Evolutionary conservation across 2,888 invertebrate genomes (phyloP).

Genomic region (Caenorhabditis virilis): DNA sequence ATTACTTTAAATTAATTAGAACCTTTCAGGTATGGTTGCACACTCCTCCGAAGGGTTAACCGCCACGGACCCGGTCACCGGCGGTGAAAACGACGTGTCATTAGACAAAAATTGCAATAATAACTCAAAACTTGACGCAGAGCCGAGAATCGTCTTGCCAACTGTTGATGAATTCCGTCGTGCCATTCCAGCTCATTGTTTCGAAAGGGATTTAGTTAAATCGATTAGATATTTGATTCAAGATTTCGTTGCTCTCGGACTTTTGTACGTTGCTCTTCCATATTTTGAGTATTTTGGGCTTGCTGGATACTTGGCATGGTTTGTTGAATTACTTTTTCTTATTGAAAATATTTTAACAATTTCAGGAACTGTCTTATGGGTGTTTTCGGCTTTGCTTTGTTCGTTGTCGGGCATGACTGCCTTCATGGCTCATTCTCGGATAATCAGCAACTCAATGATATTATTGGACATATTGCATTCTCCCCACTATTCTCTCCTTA

Average conservation of each 20-base stretch:
- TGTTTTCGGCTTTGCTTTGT: constrained; percentile 55
- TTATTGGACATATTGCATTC: constrained; percentile 55
- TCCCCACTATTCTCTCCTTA: constrained; percentile 54
- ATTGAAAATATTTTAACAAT: not conserved
- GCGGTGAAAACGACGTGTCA: constrained; percentile 12
- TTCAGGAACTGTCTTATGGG: constrained; percentile 54
- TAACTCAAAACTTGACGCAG: constrained; percentile 8
- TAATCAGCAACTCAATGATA: constrained; percentile 50
- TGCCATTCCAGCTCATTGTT: constrained; percentile 63
- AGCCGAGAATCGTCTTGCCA: constrained; percentile 42
- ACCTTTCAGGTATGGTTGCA: constrained; percentile 40
- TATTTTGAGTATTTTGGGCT: constrained; percentile 45
- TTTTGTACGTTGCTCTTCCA: constrained; percentile 48
- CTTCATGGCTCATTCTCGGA: constrained; percentile 57
- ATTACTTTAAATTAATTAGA: no score
- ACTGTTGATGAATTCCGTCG: constrained; percentile 58
- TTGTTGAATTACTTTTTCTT: constrained; percentile 3
- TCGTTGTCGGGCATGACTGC: constrained; percentile 60
- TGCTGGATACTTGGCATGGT: constrained; percentile 48
- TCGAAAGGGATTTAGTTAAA: constrained; percentile 55
- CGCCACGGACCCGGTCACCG: constrained; percentile 36
- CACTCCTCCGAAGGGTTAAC: constrained; percentile 45
- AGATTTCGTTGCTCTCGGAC: constrained; percentile 44
- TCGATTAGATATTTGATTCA: constrained; percentile 57
- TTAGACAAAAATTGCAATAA: not conserved